These are phyloP conservation scores for Mythimna albipuncta DNA, from an alignment of 2,888 invertebrate genomes.

Conservation along the genomic window DNA sequence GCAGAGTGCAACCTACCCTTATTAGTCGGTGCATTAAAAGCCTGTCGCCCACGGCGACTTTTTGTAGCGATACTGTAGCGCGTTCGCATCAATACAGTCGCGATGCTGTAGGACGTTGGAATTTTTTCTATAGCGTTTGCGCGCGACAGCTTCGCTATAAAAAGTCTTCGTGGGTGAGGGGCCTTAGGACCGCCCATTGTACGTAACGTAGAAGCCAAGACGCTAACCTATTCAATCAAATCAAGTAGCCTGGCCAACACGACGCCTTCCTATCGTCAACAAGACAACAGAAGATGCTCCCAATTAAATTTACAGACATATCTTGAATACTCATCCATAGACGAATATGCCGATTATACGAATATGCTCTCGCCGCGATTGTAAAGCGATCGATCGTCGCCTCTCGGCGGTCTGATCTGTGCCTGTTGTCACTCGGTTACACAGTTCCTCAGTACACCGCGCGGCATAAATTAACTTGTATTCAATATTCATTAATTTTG, in stretches of 20 bases:
- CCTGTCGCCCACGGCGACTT: too few relatives aligned
- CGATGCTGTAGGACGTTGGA: too few relatives aligned
- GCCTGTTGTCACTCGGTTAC: slow-evolving; percentile 6
- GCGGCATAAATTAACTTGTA: slow-evolving; percentile 24
- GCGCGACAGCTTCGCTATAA: too few relatives aligned
- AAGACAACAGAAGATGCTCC: neutral
- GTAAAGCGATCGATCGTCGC: slow-evolving; percentile 25
- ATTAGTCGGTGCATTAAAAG: too few relatives aligned
- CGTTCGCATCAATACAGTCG: too few relatives aligned
- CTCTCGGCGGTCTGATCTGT: slow-evolving; percentile 11
- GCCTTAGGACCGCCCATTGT: too few relatives aligned
- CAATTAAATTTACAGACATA: neutral
- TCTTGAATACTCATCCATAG: neutral
- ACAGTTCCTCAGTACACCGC: neutral
- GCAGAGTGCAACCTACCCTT: too few relatives aligned
- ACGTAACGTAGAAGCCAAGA: neutral
- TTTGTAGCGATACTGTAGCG: too few relatives aligned
- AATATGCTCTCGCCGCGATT: neutral
- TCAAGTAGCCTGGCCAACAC: neutral
- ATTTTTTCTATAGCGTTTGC: too few relatives aligned
- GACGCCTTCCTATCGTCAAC: neutral
- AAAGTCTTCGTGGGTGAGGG: too few relatives aligned
- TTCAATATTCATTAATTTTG: slow-evolving; percentile 39
- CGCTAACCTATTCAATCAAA: neutral
- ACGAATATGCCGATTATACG: neutral